Evolutionary conservation across 1,140 invertebrate species (phyloP), one percentile per base, ranked within the genome.

Genomic region (Drosophila trapezifrons): DNA sequence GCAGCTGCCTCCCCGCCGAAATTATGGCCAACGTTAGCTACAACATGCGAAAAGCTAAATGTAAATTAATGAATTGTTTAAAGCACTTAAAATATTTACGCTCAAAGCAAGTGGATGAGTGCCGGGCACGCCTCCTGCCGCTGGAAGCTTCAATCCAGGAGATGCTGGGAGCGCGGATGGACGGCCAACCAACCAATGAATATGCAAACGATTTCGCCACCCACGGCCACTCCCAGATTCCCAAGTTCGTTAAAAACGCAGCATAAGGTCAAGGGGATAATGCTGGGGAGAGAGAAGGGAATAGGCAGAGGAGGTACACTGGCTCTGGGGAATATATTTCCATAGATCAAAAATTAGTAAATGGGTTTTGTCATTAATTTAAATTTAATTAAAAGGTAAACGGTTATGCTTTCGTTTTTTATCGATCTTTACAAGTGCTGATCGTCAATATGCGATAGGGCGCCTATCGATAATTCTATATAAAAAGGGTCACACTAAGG

Each of bases 51-150:
- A 77, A 56, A 77, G 73, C 74, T 70, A 77, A 80, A 89, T 87
- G 84, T 77, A 87, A 87, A 86, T 86, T 87, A 87, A 83, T 87
- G 83, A 80, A 83, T 89, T 87, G 84, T 82, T 87, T 79, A 83
- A 87, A 79, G 70, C 70, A 70, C 83, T 87, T 73, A 78, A 78
- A 83, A 89, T 87, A 83, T 87, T 87, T 87, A 74, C 72, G 60
- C 84, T 74, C 84, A 87, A 83, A 86, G 83, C 66, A 63, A 83
- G 65, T 77, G 49, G 74, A 62, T 46, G 60, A 66, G 56, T 45
- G 47, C 52, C 51, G 47, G 52, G 13, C 49, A 67, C 67, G 64
- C 49, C 64, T 25, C 6, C 32, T 3, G 32, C 42, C 43, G 17
- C 29, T 17, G 13, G 49, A 47, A 20, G 13, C 55, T 59, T 29